phyloP scores from a whole-genome alignment of 2,113 vertebrate genomes.

The Suncus etruscus region DNA sequence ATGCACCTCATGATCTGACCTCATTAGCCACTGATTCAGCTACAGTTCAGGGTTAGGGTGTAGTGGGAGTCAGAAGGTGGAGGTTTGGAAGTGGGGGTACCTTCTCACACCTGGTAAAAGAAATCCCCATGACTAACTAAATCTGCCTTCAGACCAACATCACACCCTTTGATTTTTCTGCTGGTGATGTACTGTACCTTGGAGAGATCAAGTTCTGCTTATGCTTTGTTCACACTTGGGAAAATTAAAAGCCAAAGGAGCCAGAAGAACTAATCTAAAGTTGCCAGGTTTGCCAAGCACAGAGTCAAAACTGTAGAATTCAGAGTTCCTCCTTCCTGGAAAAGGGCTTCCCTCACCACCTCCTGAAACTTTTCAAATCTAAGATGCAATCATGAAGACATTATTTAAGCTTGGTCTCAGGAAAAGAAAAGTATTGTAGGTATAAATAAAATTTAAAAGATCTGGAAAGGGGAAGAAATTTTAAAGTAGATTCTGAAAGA shows the following conservation, averaged over 20 bases:
- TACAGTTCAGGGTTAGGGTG: conserved; percentile 46
- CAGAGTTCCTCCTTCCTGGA: neutral
- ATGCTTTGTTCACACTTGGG: neutral
- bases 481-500: neutral
- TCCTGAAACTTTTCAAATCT: neutral
- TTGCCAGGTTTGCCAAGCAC: neutral
- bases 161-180: neutral
- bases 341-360: neutral
- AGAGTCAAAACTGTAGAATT: neutral
- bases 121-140: neutral
- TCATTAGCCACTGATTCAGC: conserved; percentile 82
- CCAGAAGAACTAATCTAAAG: neutral
- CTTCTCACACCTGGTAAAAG: neutral
- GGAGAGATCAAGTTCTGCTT: neutral
- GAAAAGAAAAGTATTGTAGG: conserved; percentile 20
- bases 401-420: neutral
- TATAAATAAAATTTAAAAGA: neutral
- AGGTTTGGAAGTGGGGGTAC: neutral
- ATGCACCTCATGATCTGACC: conserved; percentile 76
- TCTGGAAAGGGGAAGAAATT: neutral
- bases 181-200: fast-evolving
- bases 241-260: neutral
- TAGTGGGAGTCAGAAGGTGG: neutral
- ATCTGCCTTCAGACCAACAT: fast-evolving
- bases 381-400: neutral